A percentile compares a stretch with the other conserved stretches of the same genome.
Evolutionary conservation across 2,888 invertebrate species (phyloP).

Genomic region (Serripes groenlandicus): DNA sequence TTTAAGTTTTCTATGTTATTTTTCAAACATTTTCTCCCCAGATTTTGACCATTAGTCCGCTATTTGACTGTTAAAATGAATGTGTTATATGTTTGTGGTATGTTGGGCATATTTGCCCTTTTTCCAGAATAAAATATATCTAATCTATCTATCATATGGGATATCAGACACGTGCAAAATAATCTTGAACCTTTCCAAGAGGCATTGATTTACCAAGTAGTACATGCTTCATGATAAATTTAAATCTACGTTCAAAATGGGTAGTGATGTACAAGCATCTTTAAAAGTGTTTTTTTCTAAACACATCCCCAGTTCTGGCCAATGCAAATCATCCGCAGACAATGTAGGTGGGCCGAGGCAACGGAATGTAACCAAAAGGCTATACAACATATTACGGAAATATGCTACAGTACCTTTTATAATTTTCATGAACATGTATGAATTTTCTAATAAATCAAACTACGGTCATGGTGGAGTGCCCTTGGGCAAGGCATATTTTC

Average conservation of each 20-base stretch:
- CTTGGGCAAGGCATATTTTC: too few relatives aligned
- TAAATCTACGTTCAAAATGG: conserved; percentile 56
- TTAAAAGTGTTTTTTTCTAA: conserved; percentile 34
- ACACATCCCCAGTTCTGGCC: conserved; percentile 55
- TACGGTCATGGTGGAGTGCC: too few relatives aligned
- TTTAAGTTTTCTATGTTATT: not conserved
- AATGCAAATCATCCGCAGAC: conserved; percentile 66
- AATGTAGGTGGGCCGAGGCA: conserved; percentile 58
- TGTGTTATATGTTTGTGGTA: not conserved
- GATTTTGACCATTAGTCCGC: not conserved
- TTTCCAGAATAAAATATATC: not conserved
- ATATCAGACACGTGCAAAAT: conserved; percentile 49
- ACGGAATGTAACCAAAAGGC: conserved; percentile 53
- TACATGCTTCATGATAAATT: conserved; percentile 44
- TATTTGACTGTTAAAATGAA: conserved; percentile 27
- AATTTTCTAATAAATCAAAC: too few relatives aligned
- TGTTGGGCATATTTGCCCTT: too few relatives aligned
- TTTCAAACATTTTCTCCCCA: not conserved
- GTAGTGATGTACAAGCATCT: conserved; percentile 34
- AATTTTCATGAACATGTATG: conserved; percentile 68
- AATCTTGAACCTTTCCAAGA: conserved; percentile 41
- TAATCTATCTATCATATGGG: conserved; percentile 52
- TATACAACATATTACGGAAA: conserved; percentile 42
- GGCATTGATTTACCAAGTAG: conserved; percentile 17
- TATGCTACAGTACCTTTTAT: conserved; percentile 63